A percentile compares a stretch with the other conserved stretches of the same genome.
Conservation (phyloP, 2,797 vertebrate species). For the Pseudochromis fuscus region DNA sequence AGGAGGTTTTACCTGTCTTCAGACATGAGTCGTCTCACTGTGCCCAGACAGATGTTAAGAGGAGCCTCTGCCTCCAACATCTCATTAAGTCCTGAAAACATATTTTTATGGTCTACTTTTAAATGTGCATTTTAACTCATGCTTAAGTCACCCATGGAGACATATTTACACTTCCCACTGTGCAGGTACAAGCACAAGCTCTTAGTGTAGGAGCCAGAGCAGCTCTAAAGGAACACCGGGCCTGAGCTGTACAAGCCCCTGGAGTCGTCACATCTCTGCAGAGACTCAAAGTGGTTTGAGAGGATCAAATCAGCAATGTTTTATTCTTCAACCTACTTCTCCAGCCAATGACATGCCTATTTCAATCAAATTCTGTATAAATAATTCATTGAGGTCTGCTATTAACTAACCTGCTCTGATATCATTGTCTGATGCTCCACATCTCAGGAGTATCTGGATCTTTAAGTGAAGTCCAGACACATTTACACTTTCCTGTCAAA, state of each 20-base stretch:
- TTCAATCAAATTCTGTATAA: conserved; percentile 40
- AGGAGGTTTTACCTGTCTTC: conserved; percentile 91
- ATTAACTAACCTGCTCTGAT: conserved; percentile 86
- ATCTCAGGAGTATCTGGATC: conserved; percentile 90
- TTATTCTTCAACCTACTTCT: conserved; percentile 8
- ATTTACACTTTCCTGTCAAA: conserved; percentile 86
- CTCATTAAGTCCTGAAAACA: conserved; percentile 85
- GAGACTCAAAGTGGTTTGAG: not conserved
- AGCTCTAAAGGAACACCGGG: not conserved
- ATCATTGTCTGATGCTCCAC: conserved; percentile 81
- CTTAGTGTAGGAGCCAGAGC: conserved; percentile 2
- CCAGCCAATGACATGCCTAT: conserved; percentile 14
- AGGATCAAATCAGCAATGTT: conserved; percentile 18
- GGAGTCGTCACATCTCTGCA: conserved; percentile 9
- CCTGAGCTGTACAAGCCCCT: not conserved
- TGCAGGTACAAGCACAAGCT: not conserved
- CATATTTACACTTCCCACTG: not conserved
- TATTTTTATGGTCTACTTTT: conserved; percentile 22
- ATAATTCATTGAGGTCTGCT: conserved; percentile 38
- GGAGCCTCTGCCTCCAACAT: conserved; percentile 83
- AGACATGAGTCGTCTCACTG: conserved; percentile 88
- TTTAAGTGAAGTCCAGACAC: conserved; percentile 90
- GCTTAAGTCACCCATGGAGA: not conserved
- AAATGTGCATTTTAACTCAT: conserved; percentile 17
- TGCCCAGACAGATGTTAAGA: conserved; percentile 88